Percentiles rank a stretch among this genome's conserved stretches.
phyloP scores from a whole-genome alignment of 1,140 invertebrate genomes.

The Helicoverpa armigera region DNA sequence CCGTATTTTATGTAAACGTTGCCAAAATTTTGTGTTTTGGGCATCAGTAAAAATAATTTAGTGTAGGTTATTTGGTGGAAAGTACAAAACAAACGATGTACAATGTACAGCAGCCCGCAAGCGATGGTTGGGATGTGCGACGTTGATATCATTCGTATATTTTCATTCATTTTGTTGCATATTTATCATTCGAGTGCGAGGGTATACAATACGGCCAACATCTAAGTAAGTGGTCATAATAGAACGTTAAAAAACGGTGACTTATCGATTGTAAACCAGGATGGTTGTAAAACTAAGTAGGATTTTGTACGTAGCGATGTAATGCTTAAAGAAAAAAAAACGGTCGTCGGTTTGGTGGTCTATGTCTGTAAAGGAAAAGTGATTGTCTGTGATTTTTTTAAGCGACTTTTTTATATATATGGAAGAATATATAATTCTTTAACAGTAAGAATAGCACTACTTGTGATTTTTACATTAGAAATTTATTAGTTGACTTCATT shows the following conservation, averaged over 20 bases:
- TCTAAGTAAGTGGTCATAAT: constrained; percentile 55
- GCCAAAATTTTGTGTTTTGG: constrained; percentile 85
- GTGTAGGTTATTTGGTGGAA: constrained; percentile 72
- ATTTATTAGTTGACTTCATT: constrained; percentile 83
- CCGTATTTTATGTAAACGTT: constrained; percentile 83
- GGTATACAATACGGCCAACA: constrained; percentile 55
- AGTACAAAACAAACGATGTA: constrained; percentile 69
- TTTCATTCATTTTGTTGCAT: constrained; percentile 35
- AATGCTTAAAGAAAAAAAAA: constrained; percentile 83
- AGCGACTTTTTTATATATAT: constrained; percentile 87
- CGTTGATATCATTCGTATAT: constrained; percentile 28
- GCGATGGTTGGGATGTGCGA: constrained; percentile 52
- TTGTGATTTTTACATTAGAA: constrained; percentile 87
- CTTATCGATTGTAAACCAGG: constrained; percentile 80
- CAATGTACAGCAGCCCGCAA: constrained; percentile 77
- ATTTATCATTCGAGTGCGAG: constrained; percentile 53
- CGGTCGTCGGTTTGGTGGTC: constrained; percentile 83
- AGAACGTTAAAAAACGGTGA: constrained; percentile 58
- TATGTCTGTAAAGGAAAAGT: constrained; percentile 87
- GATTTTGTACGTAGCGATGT: constrained; percentile 86
- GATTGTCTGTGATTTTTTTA: constrained; percentile 88
- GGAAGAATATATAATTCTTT: constrained; percentile 83
- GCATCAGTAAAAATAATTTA: constrained; percentile 77
- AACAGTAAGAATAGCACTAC: constrained; percentile 87
- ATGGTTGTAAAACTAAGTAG: constrained; percentile 87